Base-by-base conservation (phyloP, 2,888 invertebrate genomes). In the Troglohyphantes excavatus region DNA sequence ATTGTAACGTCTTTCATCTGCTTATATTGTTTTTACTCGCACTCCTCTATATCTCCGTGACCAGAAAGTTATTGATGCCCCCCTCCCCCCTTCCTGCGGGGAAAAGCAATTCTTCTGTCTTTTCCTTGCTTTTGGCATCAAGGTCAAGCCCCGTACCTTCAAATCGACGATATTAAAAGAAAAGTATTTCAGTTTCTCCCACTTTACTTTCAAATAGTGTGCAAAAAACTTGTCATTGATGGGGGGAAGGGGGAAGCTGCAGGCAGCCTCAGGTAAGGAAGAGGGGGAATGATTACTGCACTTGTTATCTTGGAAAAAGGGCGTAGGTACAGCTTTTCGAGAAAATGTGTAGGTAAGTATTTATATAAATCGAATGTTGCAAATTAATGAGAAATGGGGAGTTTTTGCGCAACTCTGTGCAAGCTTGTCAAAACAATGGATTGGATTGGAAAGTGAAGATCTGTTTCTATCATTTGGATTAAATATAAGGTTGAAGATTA, bases 111-210 rank as follows among this genome's bases (percentile, higher is more conserved):
- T 87, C 87, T 33, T 21, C 78, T 72, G 79, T 78, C 76, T 39
- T 70, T 78, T 70, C 86, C n/a, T 39, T 73, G 59, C 73, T 72
- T 73, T 83, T 78, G 59, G 23, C 85, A 53, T 23, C 70, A 87
- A 87, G 87, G 87, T 86, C 78, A 86, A 43, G 78, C 86, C 76
- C 86, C 43, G 59, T 78, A 78, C 68, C 79, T 86, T 63, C 63
- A 86, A 79, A 79, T 86, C 81, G 87, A 87, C 53, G 79, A 81
- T 81, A 87, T 87, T 87, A 81, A 81, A 79, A 67, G 79, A 79
- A 72, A 59, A 73, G 59, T 63, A 61, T 86, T 78, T 67, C 65
- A 33, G 13, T 67, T 67, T 29, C n/a, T 27, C 26, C 72, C 63
- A 53, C 79, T 46, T 19, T 59, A 73, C 79, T 19, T 43, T 26